Percentiles rank a stretch among this genome's conserved stretches.
phyloP scores from a whole-genome alignment of 2,113 vertebrate species.

The Semicossyphus pulcher region DNA sequence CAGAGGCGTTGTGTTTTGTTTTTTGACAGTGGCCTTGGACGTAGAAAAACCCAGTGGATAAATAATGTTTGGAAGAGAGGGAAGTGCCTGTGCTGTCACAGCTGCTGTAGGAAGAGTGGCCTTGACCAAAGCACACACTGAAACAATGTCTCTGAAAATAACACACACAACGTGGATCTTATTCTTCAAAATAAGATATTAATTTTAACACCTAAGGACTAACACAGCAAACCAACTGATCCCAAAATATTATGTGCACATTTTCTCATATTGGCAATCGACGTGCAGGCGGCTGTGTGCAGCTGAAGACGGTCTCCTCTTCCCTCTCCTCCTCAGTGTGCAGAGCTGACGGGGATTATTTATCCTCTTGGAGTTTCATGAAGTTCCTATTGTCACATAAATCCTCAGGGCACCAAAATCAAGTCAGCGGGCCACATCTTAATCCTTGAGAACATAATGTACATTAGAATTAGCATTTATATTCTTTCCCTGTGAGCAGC shows the following conservation, averaged over 20 bases:
- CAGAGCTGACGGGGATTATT: conserved; percentile 60
- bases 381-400: conserved; percentile 64
- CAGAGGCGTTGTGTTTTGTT: conserved; percentile 30
- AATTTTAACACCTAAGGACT: no score
- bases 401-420: conserved; percentile 54
- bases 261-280: neutral
- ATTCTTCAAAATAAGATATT: no score
- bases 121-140: conserved; percentile 26
- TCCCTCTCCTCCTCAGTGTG: conserved; percentile 21
- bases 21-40: conserved; percentile 54
- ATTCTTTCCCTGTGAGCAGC: conserved; percentile 46
- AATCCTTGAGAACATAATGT: conserved; percentile 66
- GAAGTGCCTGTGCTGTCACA: conserved; percentile 22
- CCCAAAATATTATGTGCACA: neutral
- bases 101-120: conserved; percentile 11
- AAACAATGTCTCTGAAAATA: conserved; percentile 26
- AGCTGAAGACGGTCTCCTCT: neutral
- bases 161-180: conserved; percentile 1
- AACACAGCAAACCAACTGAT: neutral
- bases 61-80: conserved; percentile 30
- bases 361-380: conserved; percentile 44
- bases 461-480: conserved; percentile 70
- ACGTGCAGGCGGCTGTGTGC: neutral
- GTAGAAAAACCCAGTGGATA: conserved; percentile 50
- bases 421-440: conserved; percentile 55